Percentiles rank a stretch among this genome's conserved stretches.
These are phyloP conservation scores for Anniella stebbinsi DNA, from an alignment of 2,797 vertebrate species.

Conservation along the genomic window DNA sequence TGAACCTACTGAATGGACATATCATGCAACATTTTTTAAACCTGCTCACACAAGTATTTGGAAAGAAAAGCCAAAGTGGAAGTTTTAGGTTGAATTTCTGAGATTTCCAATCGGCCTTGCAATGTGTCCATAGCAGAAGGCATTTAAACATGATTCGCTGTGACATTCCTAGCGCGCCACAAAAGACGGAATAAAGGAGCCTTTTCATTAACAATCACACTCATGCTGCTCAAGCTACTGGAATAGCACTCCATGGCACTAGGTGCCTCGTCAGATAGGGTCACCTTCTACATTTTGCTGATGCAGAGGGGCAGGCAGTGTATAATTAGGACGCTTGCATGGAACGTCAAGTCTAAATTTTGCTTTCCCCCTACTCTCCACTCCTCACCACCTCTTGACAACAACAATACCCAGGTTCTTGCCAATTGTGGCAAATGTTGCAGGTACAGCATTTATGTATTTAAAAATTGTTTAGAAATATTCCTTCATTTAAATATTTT, in stretches of 20 bases:
- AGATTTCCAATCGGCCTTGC: constrained; percentile 34
- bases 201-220: neutral
- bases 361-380: neutral
- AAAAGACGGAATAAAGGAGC: constrained; percentile 11
- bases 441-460: neutral
- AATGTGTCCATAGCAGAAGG: constrained; percentile 28
- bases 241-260: neutral
- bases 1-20: neutral
- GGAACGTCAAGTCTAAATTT: neutral
- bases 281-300: constrained; percentile 32
- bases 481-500: neutral
- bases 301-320: constrained; percentile 7
- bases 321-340: constrained; percentile 24
- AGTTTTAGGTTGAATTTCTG: constrained; percentile 15
- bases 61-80: neutral
- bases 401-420: constrained; percentile 30
- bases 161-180: neutral
- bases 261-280: neutral
- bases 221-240: neutral
- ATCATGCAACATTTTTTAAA: constrained; percentile 24
- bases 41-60: neutral
- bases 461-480: neutral
- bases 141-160: constrained; percentile 37
- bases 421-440: neutral
- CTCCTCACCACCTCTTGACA: neutral